A percentile compares a stretch with the other conserved stretches of the same genome.
These are phyloP conservation scores for Chionis minor DNA, from an alignment of 2,113 vertebrate species.

Conservation along the genomic window DNA sequence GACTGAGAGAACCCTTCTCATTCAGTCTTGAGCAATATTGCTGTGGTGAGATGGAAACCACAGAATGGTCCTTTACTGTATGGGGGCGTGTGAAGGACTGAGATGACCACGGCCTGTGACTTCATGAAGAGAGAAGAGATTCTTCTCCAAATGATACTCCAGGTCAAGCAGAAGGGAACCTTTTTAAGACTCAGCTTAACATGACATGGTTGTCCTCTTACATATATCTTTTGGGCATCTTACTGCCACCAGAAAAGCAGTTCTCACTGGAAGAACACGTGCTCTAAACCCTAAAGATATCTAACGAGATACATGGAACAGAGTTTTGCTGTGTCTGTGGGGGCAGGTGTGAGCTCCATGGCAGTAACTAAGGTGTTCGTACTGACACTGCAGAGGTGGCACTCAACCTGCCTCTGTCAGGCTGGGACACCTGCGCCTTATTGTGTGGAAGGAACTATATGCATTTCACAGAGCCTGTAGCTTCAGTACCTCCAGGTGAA, in stretches of 20 bases:
- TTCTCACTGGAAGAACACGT: neutral
- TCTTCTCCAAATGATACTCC: neutral
- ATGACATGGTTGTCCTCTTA: neutral
- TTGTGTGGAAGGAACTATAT: neutral
- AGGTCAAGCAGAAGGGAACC: neutral
- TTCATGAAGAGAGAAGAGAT: neutral
- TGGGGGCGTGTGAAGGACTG: neutral
- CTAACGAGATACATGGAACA: neutral
- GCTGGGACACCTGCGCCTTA: neutral
- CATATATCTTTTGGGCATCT: neutral
- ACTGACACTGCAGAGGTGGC: neutral
- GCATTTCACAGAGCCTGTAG: neutral
- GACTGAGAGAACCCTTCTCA: neutral
- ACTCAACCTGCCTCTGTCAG: neutral
- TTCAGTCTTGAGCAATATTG: neutral
- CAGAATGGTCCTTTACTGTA: neutral
- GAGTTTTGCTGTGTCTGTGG: neutral
- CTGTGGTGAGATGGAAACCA: neutral
- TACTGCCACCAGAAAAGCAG: neutral
- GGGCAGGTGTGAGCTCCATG: neutral
- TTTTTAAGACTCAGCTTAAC: neutral
- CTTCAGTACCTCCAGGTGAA: neutral
- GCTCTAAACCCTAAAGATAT: neutral
- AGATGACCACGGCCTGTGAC: neutral
- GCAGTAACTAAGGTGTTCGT: fast-evolving